These are phyloP conservation scores for Mola mola DNA, from an alignment of 2,113 vertebrate species.

Conservation along the genomic window DNA sequence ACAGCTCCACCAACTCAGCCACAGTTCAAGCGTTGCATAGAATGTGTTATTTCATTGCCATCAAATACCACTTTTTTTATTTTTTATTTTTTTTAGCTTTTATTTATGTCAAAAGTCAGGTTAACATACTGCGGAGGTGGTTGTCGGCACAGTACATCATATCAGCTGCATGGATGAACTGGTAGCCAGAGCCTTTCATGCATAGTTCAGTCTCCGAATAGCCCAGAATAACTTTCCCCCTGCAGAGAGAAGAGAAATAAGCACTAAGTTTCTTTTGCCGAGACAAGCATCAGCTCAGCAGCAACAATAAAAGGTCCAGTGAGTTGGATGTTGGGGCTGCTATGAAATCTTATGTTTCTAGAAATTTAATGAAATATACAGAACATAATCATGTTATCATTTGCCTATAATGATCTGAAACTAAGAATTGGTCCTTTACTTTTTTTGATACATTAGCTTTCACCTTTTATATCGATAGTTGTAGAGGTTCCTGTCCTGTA, in stretches of 20 bases:
- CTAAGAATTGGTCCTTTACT: too few relatives aligned
- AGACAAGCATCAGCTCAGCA: not conserved
- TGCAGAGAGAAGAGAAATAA: slow-evolving; percentile 11
- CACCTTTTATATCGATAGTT: too few relatives aligned
- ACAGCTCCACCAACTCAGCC: too few relatives aligned
- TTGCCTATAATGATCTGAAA: too few relatives aligned
- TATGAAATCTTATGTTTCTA: too few relatives aligned
- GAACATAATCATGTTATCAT: not conserved
- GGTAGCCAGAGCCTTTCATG: slow-evolving; percentile 82
- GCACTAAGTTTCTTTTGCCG: too few relatives aligned
- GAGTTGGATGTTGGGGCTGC: too few relatives aligned
- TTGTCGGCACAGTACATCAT: slow-evolving; percentile 85
- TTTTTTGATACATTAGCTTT: too few relatives aligned
- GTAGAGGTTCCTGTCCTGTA: too few relatives aligned
- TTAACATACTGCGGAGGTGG: slow-evolving; percentile 80
- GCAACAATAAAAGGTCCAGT: not conserved
- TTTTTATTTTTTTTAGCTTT: too few relatives aligned
- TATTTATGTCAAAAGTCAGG: not conserved
- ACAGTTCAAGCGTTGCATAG: too few relatives aligned
- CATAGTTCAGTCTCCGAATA: slow-evolving; percentile 83
- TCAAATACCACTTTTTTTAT: not conserved
- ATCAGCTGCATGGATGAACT: slow-evolving; percentile 83
- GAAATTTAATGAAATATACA: not conserved
- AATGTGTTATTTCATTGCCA: not conserved
- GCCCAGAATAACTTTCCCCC: slow-evolving; percentile 81